Evolutionary conservation across 1,140 invertebrate genomes (phyloP).

Genomic region (Heliconius himera): DNA sequence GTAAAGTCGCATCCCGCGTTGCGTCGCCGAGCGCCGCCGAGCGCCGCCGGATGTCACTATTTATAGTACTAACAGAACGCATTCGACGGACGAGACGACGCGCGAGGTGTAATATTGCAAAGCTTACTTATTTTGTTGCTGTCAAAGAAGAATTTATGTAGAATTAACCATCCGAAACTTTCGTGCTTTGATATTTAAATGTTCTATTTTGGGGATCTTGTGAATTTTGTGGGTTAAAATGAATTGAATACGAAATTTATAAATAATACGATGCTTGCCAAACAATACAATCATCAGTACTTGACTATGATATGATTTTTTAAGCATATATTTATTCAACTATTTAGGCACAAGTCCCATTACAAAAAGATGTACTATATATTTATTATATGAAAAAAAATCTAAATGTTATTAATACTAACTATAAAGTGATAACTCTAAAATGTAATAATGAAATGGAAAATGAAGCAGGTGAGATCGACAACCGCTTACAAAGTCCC

Average conservation of each 20-base stretch:
- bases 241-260: too few relatives aligned
- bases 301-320: background rate
- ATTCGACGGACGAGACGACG: slow-evolving; percentile 55
- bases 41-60: slow-evolving; percentile 55
- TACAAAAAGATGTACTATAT: too few relatives aligned
- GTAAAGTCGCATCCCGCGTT: slow-evolving; percentile 41
- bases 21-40: slow-evolving; percentile 13
- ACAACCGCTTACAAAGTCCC: background rate
- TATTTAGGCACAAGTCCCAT: background rate
- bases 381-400: too few relatives aligned
- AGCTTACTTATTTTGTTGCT: slow-evolving; percentile 21
- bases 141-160: slow-evolving; percentile 8
- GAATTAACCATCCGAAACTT: slow-evolving; percentile 10
- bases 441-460: background rate
- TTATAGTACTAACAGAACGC: slow-evolving; percentile 48
- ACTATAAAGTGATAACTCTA: background rate
- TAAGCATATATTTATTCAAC: background rate
- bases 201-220: background rate
- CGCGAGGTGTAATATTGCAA: slow-evolving; percentile 55
- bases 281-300: too few relatives aligned
- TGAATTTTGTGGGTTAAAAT: background rate
- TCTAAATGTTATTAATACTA: too few relatives aligned
- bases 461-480: background rate
- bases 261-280: too few relatives aligned
- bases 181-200: background rate